Conservation (phyloP, 1,140 invertebrate species). For the Archegozetes longisetosus region DNA sequence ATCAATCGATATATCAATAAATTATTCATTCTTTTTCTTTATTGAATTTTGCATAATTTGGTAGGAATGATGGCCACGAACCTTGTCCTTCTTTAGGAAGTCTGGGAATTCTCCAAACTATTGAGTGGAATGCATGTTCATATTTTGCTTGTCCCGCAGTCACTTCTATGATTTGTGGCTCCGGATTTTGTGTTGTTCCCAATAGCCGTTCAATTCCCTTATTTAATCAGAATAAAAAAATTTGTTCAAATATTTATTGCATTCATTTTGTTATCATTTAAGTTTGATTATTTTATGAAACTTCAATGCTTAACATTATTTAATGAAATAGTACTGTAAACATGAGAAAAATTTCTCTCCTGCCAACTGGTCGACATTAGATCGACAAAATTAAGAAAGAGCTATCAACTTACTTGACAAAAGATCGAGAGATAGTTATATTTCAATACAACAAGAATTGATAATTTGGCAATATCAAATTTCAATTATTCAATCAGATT, state of each 20-base stretch:
- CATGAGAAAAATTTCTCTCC: too few relatives aligned
- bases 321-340: too few relatives aligned
- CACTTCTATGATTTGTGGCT: constrained; percentile 88
- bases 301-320: too few relatives aligned
- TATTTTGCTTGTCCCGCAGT: constrained; percentile 97
- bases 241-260: background rate
- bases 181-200: constrained; percentile 64
- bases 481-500: too few relatives aligned
- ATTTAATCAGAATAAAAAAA: constrained; percentile 1
- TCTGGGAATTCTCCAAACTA: constrained; percentile 93
- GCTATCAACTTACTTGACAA: too few relatives aligned
- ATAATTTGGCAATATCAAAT: too few relatives aligned
- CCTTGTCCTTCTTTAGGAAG: constrained; percentile 94
- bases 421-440: too few relatives aligned
- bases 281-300: background rate
- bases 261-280: background rate
- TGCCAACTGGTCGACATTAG: too few relatives aligned
- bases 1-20: constrained; percentile 24
- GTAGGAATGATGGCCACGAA: constrained; percentile 28
- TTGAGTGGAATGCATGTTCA: constrained; percentile 89
- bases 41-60: constrained; percentile 11
- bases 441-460: too few relatives aligned
- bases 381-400: too few relatives aligned
- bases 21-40: background rate
- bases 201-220: constrained; percentile 82